These are phyloP conservation scores for Sphaerophoria rueppellii DNA, from an alignment of 2,888 invertebrate species.

Conservation along the genomic window DNA sequence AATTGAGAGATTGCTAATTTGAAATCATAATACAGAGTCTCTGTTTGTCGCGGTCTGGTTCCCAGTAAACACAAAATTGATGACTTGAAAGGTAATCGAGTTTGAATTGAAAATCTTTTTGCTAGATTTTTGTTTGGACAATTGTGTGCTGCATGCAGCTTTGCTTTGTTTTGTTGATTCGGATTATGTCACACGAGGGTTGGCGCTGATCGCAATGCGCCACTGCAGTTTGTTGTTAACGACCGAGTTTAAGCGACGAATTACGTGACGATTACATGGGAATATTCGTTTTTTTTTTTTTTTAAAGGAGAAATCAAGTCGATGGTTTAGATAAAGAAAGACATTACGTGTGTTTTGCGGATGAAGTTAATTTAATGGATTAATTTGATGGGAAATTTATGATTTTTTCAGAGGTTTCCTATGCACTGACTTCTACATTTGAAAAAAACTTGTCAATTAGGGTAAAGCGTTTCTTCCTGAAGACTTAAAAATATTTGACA, in stretches of 20 bases:
- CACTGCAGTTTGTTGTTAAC: slow-evolving; percentile 1
- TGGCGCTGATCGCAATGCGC: not conserved
- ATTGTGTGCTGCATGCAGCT: slow-evolving; percentile 51
- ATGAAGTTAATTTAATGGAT: too few species aligned
- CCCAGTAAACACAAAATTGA: slow-evolving; percentile 50
- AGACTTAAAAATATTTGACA: too few species aligned
- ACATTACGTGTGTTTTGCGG: too few species aligned
- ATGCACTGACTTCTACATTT: too few species aligned
- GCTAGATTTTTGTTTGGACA: slow-evolving; percentile 13
- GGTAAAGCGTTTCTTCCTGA: too few species aligned
- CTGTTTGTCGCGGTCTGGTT: slow-evolving; percentile 2
- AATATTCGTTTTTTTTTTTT: slow-evolving; percentile 28
- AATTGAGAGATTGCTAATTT: slow-evolving; percentile 70
- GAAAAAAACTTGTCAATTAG: too few species aligned
- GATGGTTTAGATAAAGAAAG: not conserved
- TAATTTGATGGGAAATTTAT: too few species aligned
- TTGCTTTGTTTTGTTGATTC: slow-evolving; percentile 6
- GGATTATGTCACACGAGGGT: slow-evolving; percentile 49
- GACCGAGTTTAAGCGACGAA: slow-evolving; percentile 50
- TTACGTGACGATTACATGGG: slow-evolving; percentile 68
- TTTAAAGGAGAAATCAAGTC: not conserved
- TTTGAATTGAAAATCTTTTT: slow-evolving; percentile 31
- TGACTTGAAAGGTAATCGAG: slow-evolving; percentile 72
- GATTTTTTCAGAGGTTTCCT: too few species aligned
- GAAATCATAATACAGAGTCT: slow-evolving; percentile 26